A percentile compares a stretch with the other conserved stretches of the same genome.
phyloP scores from a whole-genome alignment of 2,797 vertebrate genomes.

The Loriculus beryllinus region DNA sequence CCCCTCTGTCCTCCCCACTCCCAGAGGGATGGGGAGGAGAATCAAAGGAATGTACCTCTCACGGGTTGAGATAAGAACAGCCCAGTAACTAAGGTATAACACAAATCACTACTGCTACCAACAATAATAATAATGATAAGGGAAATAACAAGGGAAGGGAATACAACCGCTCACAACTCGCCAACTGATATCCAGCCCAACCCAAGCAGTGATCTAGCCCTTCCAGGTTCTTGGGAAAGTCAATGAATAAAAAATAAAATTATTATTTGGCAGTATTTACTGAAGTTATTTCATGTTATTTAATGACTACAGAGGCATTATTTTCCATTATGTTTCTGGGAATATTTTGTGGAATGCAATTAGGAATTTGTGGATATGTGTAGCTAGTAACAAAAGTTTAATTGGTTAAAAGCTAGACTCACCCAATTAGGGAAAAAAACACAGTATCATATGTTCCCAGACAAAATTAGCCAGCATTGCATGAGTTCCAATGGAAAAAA shows the following conservation, averaged over 20 bases:
- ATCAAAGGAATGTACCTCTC: too few relatives aligned
- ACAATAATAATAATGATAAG: too few relatives aligned
- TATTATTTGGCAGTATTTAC: neutral
- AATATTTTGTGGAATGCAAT: neutral
- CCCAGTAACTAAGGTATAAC: too few relatives aligned
- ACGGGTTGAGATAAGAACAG: too few relatives aligned
- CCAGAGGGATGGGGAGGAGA: too few relatives aligned
- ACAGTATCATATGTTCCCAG: neutral
- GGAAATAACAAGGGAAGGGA: too few relatives aligned
- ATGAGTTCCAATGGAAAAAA: neutral
- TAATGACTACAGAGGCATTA: neutral
- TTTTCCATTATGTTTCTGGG: neutral
- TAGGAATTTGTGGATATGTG: neutral
- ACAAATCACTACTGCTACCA: too few relatives aligned
- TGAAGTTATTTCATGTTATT: neutral
- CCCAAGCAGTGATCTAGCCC: neutral
- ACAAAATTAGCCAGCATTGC: neutral
- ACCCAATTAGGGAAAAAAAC: neutral
- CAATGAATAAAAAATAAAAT: neutral
- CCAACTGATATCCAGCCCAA: too few relatives aligned
- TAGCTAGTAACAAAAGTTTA: neutral
- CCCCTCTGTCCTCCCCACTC: too few relatives aligned
- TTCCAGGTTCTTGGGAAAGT: neutral
- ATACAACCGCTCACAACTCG: too few relatives aligned
- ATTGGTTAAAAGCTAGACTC: neutral